Evolutionary conservation across 2,888 invertebrate genomes (phyloP), one percentile per base, ranked within the genome.

Genomic region (Acrobasis suavella): DNA sequence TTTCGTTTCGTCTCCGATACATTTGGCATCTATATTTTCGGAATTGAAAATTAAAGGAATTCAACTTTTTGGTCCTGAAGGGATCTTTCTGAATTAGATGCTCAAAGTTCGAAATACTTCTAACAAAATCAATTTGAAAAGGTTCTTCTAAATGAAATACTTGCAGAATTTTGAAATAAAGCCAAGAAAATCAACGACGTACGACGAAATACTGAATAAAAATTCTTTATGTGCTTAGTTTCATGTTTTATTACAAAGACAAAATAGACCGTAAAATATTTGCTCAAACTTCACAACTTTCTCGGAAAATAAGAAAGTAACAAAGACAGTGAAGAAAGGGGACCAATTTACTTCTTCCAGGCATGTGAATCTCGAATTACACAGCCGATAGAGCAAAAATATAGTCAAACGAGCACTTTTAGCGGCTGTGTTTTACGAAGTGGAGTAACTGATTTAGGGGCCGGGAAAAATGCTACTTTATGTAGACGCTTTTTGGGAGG

Each of bases 241-340:
- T 14, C 12, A 42, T 42, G 42, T 38, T 38, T 37, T 37, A 37
- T 56, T 8, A 22, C 42, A 42, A 32, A 56, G 50, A 59, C 32
- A 58, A 59, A 50, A 50, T 50, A 50, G 9, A 59, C 76, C 56
- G 5, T 56, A 42, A 56, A 56, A 56, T 42, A 56, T 56, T 56
- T 42, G 9, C 39, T 12, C 39, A 39, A 1, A 55, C 17, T 51
- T 42, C 37, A 16, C 17, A 60, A 38, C 37, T 37, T 50, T 14
- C 52, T 42, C 14, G 16, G 60, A 37, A 60, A 60, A 60, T 60
- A 60, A 39, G 38, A 50, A 49, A 58, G 50, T 50, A 38, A 59
- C 60, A 51, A 60, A 51, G 60, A 50, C 60, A 60, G 22, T 38
- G 60, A 51, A 60, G 50, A 60, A 39, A 60, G 52, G n/a, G 60